These are phyloP conservation scores for Premnoplex brunnescens DNA, from an alignment of 2,797 vertebrate species.

Conservation along the genomic window DNA sequence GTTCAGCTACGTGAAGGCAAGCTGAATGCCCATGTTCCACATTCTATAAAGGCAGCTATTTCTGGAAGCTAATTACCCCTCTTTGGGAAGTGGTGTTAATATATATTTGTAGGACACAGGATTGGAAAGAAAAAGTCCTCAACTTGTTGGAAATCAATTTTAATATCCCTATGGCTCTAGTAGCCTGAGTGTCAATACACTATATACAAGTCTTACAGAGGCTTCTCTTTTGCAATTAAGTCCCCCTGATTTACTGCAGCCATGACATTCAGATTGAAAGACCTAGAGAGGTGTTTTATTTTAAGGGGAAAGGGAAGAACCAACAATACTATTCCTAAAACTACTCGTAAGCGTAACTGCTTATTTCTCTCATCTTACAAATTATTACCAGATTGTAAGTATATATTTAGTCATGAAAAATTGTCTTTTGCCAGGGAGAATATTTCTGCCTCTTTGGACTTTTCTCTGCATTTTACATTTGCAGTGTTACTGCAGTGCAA, in stretches of 20 bases:
- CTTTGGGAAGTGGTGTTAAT: neutral
- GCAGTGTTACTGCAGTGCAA: neutral
- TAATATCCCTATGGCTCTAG: slow-evolving; percentile 39
- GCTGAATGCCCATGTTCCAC: neutral
- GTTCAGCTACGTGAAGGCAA: neutral
- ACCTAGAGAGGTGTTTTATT: neutral
- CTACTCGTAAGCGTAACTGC: neutral
- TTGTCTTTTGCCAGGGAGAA: neutral
- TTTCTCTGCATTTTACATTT: neutral
- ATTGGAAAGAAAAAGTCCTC: slow-evolving; percentile 15
- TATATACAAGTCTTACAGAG: neutral
- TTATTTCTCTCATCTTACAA: neutral
- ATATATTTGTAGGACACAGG: neutral
- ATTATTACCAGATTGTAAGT: neutral
- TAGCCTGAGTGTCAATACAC: slow-evolving; percentile 1
- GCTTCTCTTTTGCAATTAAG: slow-evolving; percentile 25
- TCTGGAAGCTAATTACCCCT: slow-evolving; percentile 9
- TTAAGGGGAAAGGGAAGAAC: neutral
- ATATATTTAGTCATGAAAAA: neutral
- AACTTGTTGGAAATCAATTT: slow-evolving; percentile 49
- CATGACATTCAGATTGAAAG: neutral
- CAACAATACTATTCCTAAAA: neutral
- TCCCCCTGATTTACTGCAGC: neutral
- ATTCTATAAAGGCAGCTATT: neutral
- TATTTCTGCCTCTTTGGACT: neutral